Evolutionary conservation across 2,113 vertebrate genomes (phyloP).

Genomic region (Plecotus auritus): DNA sequence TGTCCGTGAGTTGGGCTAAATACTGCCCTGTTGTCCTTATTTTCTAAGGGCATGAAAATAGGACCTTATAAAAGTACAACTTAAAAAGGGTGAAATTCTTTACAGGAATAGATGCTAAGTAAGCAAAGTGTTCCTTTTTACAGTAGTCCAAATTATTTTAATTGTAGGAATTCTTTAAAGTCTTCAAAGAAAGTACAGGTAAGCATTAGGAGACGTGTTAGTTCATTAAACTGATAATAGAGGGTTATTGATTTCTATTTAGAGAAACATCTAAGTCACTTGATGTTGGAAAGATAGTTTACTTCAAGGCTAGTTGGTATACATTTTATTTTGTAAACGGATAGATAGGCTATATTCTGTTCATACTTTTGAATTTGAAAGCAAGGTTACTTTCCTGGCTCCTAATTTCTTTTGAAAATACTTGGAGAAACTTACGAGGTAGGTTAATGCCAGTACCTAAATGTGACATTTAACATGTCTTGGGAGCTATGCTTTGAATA

Average conservation of each 20-base stretch:
- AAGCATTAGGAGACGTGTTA: neutral
- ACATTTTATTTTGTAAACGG: constrained; percentile 36
- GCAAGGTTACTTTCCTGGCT: constrained; percentile 23
- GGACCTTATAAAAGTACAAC: neutral
- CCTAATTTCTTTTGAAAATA: neutral
- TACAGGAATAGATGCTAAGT: neutral
- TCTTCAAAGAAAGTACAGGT: neutral
- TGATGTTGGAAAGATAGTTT: neutral
- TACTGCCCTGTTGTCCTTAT: neutral
- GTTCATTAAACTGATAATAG: neutral
- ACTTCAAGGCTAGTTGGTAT: constrained; percentile 11
- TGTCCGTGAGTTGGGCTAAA: neutral
- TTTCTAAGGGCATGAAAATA: neutral
- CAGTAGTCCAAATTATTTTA: neutral
- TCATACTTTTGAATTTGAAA: constrained; percentile 33
- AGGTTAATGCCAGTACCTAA: constrained; percentile 42
- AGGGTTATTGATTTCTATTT: constrained; percentile 17
- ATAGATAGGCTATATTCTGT: constrained; percentile 35
- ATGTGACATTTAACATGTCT: constrained; percentile 53
- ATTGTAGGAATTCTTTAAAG: neutral
- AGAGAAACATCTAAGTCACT: neutral
- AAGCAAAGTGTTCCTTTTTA: neutral
- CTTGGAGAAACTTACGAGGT: constrained; percentile 12
- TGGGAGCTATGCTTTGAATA: constrained; percentile 51
- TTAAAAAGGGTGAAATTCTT: neutral